Evolutionary conservation across 2,888 invertebrate species (phyloP).

Genomic region (Portevinia maculata): DNA sequence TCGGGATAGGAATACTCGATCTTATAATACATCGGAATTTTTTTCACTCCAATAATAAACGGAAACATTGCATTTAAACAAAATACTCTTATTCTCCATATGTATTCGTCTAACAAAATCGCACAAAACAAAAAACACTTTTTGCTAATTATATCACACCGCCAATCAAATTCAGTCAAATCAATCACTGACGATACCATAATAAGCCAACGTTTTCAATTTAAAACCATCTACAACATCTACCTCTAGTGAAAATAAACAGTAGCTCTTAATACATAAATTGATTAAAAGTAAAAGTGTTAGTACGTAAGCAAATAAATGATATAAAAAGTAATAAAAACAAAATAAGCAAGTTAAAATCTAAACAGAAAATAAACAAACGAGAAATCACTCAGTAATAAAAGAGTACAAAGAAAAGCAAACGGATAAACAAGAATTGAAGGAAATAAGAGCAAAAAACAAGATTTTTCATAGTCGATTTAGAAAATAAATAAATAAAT

Average conservation of each 20-base stretch:
- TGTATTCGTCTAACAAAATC: too few relatives aligned
- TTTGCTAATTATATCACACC: constrained; percentile 59
- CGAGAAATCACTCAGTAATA: constrained; percentile 70
- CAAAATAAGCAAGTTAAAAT: constrained; percentile 21
- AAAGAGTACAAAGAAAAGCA: constrained; percentile 69
- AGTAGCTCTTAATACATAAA: constrained; percentile 71
- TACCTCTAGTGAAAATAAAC: constrained; percentile 69
- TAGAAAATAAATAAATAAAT: constrained; percentile 73
- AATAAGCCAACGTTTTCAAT: constrained; percentile 62
- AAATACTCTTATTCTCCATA: too few relatives aligned
- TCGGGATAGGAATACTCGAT: too few relatives aligned
- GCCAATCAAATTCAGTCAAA: constrained; percentile 50
- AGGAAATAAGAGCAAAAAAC: constrained; percentile 74
- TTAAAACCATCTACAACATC: constrained; percentile 58
- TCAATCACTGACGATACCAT: constrained; percentile 66
- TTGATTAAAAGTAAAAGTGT: constrained; percentile 74
- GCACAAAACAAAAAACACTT: constrained; percentile 4
- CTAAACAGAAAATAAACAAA: constrained; percentile 66
- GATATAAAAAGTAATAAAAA: constrained; percentile 33
- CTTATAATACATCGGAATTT: too few relatives aligned
- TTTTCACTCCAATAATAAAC: too few relatives aligned
- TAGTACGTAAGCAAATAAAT: constrained; percentile 73
- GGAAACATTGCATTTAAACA: background rate
- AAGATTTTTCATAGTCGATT: constrained; percentile 73
- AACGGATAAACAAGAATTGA: constrained; percentile 70